Conservation (phyloP, 2,113 vertebrate genomes). For the Argyrosomus japonicus region DNA sequence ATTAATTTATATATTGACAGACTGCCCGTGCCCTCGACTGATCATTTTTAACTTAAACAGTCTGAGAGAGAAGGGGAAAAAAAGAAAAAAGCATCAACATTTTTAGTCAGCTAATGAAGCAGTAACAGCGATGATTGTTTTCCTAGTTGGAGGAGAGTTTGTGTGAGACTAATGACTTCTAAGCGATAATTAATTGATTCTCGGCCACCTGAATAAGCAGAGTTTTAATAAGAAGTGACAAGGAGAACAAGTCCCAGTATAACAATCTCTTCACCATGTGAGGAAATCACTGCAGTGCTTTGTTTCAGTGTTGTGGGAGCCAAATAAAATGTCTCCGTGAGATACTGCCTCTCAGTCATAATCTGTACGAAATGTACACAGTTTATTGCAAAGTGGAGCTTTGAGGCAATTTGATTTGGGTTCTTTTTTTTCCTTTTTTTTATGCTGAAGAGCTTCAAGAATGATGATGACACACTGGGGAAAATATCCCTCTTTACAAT, state of each 20-base stretch:
- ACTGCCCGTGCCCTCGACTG: conserved; percentile 37
- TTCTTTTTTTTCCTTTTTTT: background rate
- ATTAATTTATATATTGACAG: conserved; percentile 75
- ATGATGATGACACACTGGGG: background rate
- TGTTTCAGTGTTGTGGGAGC: background rate
- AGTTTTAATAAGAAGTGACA: conserved; percentile 91
- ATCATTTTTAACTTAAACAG: conserved; percentile 63
- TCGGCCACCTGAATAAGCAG: conserved; percentile 89
- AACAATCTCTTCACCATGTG: conserved; percentile 78
- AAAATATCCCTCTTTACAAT: background rate
- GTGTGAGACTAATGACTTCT: conserved; percentile 88
- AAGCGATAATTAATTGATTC: conserved; percentile 89
- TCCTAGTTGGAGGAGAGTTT: conserved; percentile 87
- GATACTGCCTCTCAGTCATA: background rate
- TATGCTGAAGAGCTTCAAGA: conserved; percentile 8
- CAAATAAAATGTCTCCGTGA: background rate
- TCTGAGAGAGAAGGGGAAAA: background rate
- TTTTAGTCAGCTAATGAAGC: conserved; percentile 87
- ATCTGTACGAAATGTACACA: background rate
- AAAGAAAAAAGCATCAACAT: conserved; percentile 45
- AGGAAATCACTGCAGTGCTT: conserved; percentile 71
- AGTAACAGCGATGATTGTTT: conserved; percentile 87
- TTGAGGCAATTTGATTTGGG: background rate
- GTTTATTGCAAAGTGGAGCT: background rate
- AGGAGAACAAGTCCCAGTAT: conserved; percentile 82